Evolutionary conservation across 2,113 vertebrate genomes (phyloP), one percentile per base, ranked within the genome.

Genomic region (Neogobius melanostomus): DNA sequence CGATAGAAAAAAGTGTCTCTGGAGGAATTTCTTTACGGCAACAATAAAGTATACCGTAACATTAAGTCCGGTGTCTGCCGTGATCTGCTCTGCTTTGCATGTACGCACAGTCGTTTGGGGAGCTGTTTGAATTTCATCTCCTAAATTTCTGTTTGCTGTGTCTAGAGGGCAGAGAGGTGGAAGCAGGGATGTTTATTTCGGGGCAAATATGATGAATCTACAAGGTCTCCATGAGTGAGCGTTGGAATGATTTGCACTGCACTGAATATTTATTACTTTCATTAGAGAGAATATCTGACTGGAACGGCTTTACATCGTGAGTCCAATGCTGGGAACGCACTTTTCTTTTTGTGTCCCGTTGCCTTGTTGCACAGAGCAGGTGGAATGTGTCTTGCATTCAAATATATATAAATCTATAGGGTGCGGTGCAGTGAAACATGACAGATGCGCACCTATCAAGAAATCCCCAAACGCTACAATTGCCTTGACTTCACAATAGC

Each of bases 391-490:
- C 42, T 59, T 59, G 14, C 11, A 14, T 21, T 59, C 56, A 59
- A 59, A 59, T 42, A 45, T 61, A 44, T 61, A 61, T 61, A 61
- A 61, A 61, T 44, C 59, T 61, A 45, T 61, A 61, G 42, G 59
- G 11, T 45, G 3, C 42, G 4, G 1, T 59, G 28, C 2, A 42
- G 56, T 43, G 36, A n/a, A 7, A n/a, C 11, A 8, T 45, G 59
- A 61, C 59, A 16, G 59, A 60, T 43, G 36, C 8, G 12, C 11
- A n/a, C 42, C 59, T 61, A 42, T 44, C 59, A 61, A 2, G 14
- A 15, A 61, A 9, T 8, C 14, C 7, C 15, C 59, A n/a, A 42
- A 7, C 28, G 1, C 3, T 36, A 36, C 28, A 36, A 36, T 5
- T 36, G 36, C 42, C 6, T 45, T 15, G 42, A 9, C 5, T 44